Conservation (phyloP, 2,888 invertebrate species). For the Ichneumoninae sp. region DNA sequence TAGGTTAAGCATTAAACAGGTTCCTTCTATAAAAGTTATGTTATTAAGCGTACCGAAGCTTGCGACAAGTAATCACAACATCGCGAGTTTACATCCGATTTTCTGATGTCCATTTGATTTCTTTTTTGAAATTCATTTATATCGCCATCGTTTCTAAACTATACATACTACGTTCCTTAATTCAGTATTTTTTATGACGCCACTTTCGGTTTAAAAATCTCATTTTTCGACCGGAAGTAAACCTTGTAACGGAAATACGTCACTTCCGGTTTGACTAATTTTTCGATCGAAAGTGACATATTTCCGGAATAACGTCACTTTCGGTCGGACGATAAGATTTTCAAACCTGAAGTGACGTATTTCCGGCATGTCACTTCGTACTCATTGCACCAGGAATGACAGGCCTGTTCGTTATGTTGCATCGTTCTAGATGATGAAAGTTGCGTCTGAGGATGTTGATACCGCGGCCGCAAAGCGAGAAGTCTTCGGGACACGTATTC, state of each 20-base stretch:
- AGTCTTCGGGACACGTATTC: slow-evolving; percentile 57
- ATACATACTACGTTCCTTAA: too few relatives aligned
- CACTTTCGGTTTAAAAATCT: too few relatives aligned
- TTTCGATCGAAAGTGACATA: not conserved
- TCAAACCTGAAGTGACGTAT: not conserved
- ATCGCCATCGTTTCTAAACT: too few relatives aligned
- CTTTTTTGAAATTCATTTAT: too few relatives aligned
- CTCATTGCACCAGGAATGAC: not conserved
- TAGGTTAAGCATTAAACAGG: too few relatives aligned
- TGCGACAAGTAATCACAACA: too few relatives aligned
- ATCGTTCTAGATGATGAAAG: slow-evolving; percentile 73
- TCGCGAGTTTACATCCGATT: too few relatives aligned
- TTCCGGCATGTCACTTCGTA: not conserved
- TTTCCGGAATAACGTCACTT: not conserved
- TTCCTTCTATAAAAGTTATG: too few relatives aligned
- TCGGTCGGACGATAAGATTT: not conserved
- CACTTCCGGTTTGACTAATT: not conserved
- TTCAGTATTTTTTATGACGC: too few relatives aligned
- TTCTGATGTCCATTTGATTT: too few relatives aligned
- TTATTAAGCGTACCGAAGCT: too few relatives aligned
- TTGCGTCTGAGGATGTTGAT: slow-evolving; percentile 72
- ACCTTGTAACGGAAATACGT: not conserved
- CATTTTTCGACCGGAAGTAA: too few relatives aligned
- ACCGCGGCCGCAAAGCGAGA: slow-evolving; percentile 54
- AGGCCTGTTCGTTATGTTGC: slow-evolving; percentile 41